Base-by-base conservation (phyloP, 2,888 invertebrate species). In the Sesia bembeciformis region DNA sequence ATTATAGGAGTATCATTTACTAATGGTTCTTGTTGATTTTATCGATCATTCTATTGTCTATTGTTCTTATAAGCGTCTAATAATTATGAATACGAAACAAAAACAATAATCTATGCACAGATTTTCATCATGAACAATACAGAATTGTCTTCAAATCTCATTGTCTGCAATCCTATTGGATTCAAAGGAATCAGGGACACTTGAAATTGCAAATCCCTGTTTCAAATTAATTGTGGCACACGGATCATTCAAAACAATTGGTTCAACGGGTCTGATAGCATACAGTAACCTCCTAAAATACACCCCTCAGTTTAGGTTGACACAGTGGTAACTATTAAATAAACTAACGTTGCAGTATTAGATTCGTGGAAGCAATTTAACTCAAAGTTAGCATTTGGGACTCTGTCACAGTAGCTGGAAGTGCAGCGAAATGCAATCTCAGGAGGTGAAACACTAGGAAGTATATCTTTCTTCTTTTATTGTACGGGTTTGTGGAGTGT, bases 381-480 rank as follows among this genome's bases (percentile, higher is more conserved):
- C 59, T 65, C 46, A 54, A 55, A 60, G 62, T 59, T 8, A 46
- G 7, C n/a, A 7, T 46, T 62, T 69, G 57, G 69, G 72, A 79
- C 78, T 70, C 59, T 73, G 70, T 78, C 77, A 57, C 60, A 72
- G 56, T 57, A 70, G 56, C 55, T 71, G 71, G 70, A 72, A 70
- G 62, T 82, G 81, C 79, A 81, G 61, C 63, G 64, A 68, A 74
- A 76, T 80, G 79, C 79, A 79, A 58, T 59, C 69, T 61, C 52
- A 41, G 56, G 57, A 59, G 60, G 58, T 58, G 68, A 59, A 4
- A 23, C 3, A 70, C 56, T 59, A 54, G 60, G 40, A 55, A 62
- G 61, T 73, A 59, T 64, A 8, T 56, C 62, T 60, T 56, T 81
- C 82, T 71, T 74, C 67, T 57, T 84, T 67, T 63, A 4, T 57